Evolutionary conservation across 2,888 invertebrate species (phyloP), one percentile per base, ranked within the genome.

Genomic region (Candidula unifasciata): DNA sequence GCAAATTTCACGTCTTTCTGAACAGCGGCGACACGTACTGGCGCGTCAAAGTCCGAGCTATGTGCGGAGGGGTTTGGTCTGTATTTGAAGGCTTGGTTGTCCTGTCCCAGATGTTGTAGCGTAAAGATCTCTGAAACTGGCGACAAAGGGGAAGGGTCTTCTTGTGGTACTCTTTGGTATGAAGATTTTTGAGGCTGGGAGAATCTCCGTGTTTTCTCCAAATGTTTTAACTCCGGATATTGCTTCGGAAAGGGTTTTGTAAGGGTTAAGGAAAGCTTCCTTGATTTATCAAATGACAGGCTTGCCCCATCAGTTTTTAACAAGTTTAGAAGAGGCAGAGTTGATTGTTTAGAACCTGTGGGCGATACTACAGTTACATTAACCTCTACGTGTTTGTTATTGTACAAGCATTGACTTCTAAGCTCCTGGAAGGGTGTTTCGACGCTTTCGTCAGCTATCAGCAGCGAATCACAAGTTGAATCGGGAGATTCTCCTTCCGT

Each of bases 151-250:
- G 80, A 80, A 6, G 68, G 80, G 60, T 84, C 84, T 13, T 84
- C 84, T 35, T 54, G 80, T 24, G 84, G 84, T 27, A 84, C 68
- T 35, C 76, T 73, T 52, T 80, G 80, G 57, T 84, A 84, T 8
- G 60, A 44, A 6, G 79, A 69, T n/a, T 80, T 83, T 64, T 71
- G 83, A 16, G 79, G 79, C 64, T 79, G 79, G 44, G 83, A 83
- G 21, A 73, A 37, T 6, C 78, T 35, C 27, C 80, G 30, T 1
- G 74, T 27, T 54, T 60, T 73, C 35, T 84, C 80, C 37, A 44
- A 64, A 1, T 21, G 2, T 54, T 68, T 24, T 16, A 10, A 5
- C 5, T 68, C 44, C 10, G 66, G 3, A 35, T 10, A 13, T 35
- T 76, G 82, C 18, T 35, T 54, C 27, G 35, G 66, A 18, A 44